These are phyloP conservation scores for Sminthopsis crassicaudata DNA, from an alignment of 2,113 vertebrate genomes.

Conservation along the genomic window DNA sequence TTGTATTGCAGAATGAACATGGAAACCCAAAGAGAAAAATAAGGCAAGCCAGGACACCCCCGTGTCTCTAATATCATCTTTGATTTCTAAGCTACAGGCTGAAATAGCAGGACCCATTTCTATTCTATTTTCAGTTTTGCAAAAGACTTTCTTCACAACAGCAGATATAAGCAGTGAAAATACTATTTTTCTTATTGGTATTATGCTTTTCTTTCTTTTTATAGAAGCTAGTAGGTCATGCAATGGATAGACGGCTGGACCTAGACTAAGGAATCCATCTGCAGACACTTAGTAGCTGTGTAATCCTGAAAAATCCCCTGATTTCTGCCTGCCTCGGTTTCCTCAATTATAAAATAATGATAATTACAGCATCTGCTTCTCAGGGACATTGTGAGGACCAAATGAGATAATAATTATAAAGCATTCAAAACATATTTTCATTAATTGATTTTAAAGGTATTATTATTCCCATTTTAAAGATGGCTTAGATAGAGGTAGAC, in stretches of 20 bases:
- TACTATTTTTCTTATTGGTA: not conserved
- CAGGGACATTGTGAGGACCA: not conserved
- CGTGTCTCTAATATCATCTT: not conserved
- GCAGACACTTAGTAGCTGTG: not conserved
- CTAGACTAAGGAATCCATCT: not conserved
- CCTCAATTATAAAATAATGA: not conserved
- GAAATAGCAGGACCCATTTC: not conserved
- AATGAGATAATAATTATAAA: not conserved
- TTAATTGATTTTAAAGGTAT: not conserved
- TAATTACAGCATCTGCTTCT: not conserved
- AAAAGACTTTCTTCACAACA: not conserved
- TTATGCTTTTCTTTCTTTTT: not conserved
- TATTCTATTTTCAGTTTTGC: not conserved
- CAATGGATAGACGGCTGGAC: not conserved
- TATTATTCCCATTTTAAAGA: not conserved
- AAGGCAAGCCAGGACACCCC: not conserved
- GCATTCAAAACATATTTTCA: not conserved
- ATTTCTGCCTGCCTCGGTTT: not conserved
- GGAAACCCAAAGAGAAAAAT: slow-evolving; percentile 35
- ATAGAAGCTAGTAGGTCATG: not conserved
- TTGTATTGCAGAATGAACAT: not conserved
- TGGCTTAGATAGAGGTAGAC: not conserved
- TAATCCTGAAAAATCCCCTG: not conserved
- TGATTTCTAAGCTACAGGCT: not conserved
- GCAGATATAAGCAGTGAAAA: not conserved